Evolutionary conservation across 1,140 invertebrate genomes (phyloP), one percentile per base, ranked within the genome.

Genomic region (Drosophila mauritiana): DNA sequence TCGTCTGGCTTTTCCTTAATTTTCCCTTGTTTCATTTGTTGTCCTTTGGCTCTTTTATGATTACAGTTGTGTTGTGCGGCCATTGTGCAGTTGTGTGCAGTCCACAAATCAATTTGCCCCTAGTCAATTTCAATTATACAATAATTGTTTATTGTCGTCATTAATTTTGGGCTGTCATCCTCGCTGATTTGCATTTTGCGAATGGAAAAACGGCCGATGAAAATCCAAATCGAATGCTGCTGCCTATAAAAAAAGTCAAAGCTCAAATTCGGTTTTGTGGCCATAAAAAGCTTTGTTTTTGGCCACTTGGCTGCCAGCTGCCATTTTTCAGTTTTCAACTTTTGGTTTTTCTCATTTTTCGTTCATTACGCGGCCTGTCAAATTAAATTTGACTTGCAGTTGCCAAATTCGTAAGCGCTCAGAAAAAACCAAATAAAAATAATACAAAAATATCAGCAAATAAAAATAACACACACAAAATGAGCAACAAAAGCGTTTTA

Each of bases 211-310:
- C 36, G 12, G n/a, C n/a, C 17, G 46, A 37, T 34, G 64, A 65
- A 68, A 65, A 68, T 65, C 37, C 27, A 42, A 65, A 68, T 68
- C 6, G 48, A 17, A 67, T 31, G 54, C 37, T 17, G 20, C 20
- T 22, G 48, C 27, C 15, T 36, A 36, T 20, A n/a, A 54, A 65
- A 69, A 64, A 27, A 46, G 51, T 36, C 51, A 69, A 57, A 70
- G 25, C 65, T 72, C 52, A 49, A 72, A 72, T 57, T 70, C 65
- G 42, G 68, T 37, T 67, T 72, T 88, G 37, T 88, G 69, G 75
- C 82, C 83, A 86, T 86, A 86, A 88, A 88, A 79, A 86, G 82
- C 82, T 76, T 86, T 83, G 80, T 79, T 88, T 62, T 53, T 67
- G 54, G 53, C 73, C 73, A 76, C 54, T 67, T 54, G 40, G 46